Evolutionary conservation across 2,113 vertebrate species (phyloP).

Genomic region (Sarotherodon lohbergeri): DNA sequence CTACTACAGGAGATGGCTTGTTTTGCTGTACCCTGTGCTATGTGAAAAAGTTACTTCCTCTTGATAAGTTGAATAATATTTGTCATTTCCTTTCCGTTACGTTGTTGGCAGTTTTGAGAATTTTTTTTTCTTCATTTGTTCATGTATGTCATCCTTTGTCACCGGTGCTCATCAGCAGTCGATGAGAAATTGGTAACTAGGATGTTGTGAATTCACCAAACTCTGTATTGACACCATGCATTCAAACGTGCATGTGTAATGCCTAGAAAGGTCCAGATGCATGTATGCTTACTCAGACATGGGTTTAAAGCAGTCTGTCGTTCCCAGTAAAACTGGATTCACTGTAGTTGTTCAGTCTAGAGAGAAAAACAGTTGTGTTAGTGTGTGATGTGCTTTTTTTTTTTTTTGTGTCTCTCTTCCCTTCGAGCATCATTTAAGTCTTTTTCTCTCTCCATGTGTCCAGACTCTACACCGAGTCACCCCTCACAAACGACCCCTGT

Average conservation of each 20-base stretch:
- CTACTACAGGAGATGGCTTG: not conserved
- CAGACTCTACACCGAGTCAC: constrained; percentile 91
- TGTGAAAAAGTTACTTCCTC: not conserved
- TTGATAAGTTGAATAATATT: not conserved
- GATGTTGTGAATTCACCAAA: not conserved
- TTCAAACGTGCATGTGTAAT: not conserved
- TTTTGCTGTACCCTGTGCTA: not conserved
- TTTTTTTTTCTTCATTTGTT: not conserved
- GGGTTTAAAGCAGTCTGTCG: not conserved
- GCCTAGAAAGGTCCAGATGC: not conserved
- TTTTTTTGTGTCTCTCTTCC: not conserved
- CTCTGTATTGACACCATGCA: not conserved
- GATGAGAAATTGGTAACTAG: not conserved
- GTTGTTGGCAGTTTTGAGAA: not conserved
- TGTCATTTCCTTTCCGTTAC: not conserved
- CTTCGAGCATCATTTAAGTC: not conserved
- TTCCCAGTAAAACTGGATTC: not conserved
- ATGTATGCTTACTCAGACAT: not conserved
- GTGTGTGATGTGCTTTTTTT: not conserved
- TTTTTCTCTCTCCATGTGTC: not conserved
- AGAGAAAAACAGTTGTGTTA: not conserved
- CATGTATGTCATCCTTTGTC: not conserved
- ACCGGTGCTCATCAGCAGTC: not conserved
- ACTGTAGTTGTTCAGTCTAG: not conserved
- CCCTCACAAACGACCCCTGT: constrained; percentile 84